Percentiles rank a stretch among this genome's conserved stretches.
Conservation (phyloP, 2,888 invertebrate species). For the Myopa tessellatipennis region DNA sequence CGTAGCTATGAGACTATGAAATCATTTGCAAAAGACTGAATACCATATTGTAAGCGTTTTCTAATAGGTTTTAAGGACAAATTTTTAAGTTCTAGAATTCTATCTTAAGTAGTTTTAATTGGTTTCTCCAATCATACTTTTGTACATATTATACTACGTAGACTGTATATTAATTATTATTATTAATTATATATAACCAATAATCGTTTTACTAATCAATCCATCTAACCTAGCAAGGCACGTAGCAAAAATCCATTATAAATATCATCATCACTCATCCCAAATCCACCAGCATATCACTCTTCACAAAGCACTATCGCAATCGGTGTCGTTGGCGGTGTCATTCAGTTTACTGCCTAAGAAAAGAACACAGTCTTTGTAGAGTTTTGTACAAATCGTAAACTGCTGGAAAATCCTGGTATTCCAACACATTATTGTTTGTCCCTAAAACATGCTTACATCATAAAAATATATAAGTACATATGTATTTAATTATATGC, state of each 20-base stretch:
- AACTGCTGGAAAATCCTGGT: constrained; percentile 30
- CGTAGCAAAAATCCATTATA: not conserved
- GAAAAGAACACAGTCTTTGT: not conserved
- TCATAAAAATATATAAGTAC: not conserved
- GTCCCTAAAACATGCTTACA: not conserved
- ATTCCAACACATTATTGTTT: constrained; percentile 29
- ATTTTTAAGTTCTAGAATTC: not conserved
- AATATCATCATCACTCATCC: constrained; percentile 13
- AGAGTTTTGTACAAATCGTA: constrained; percentile 15
- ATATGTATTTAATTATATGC: no score
- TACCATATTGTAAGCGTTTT: not conserved
- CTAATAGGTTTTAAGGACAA: not conserved
- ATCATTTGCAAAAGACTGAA: no score
- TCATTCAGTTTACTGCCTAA: constrained; percentile 27
- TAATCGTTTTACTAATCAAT: constrained; percentile 3
- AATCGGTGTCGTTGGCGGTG: constrained; percentile 39
- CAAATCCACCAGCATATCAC: constrained; percentile 33
- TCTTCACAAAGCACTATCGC: constrained; percentile 36
- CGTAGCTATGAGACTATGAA: no score
- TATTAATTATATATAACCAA: no score
- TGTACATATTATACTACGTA: no score
- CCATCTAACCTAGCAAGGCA: not conserved
- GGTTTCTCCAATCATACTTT: not conserved
- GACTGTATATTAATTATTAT: no score
- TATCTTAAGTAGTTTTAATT: not conserved